Base-by-base conservation (phyloP, 2,888 invertebrate genomes). In the Apamea sordens region DNA sequence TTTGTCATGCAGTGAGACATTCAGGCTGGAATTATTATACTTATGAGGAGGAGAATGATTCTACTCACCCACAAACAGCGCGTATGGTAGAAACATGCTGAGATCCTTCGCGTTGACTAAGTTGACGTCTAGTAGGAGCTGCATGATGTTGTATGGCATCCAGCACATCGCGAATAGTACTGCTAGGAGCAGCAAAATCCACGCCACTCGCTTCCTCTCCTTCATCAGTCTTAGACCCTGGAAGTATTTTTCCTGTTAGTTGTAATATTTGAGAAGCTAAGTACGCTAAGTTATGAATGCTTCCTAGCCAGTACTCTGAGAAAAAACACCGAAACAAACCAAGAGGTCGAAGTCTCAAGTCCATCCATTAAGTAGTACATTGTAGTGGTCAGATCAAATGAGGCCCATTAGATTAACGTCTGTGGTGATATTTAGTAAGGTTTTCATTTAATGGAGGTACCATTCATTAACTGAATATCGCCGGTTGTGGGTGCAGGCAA, bases 121-220 rank as follows among this genome's bases (percentile, higher is more conserved):
- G 65, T 97, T 97, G 73, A 98, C 96, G 92, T 98, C 98, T 15
- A 98, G 92, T 36, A 98, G 94, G 1, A 98, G 96, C 90, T 97
- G 97, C 61, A 98, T 95, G 72, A 98, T 97, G 93, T 98, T 98
- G 95, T 98, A 98, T 0, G 98, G 98, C 73, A 98, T 95, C 98
- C 98, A 98, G 94, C 98, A 98, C n/a, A 98, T 92, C 0, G 98
- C 98, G 91, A 98, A 98, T n/a, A 98, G 96, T 2, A 98, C 97
- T 0, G 98, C 98, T 18, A 98, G 95, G 0, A 98, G 97, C 2
- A 98, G 95, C 24, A 98, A 96, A 85, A 98, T 98, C 97, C 98
- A 98, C 0, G 98, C 98, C 21, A 98, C 98, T 67, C 98, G 97
- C 91, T 98, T 98, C 85, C 98, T 95, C 90, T 98, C 98, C 71